Evolutionary conservation across 1,140 invertebrate genomes (phyloP).

Genomic region (Papilio aristodemus): DNA sequence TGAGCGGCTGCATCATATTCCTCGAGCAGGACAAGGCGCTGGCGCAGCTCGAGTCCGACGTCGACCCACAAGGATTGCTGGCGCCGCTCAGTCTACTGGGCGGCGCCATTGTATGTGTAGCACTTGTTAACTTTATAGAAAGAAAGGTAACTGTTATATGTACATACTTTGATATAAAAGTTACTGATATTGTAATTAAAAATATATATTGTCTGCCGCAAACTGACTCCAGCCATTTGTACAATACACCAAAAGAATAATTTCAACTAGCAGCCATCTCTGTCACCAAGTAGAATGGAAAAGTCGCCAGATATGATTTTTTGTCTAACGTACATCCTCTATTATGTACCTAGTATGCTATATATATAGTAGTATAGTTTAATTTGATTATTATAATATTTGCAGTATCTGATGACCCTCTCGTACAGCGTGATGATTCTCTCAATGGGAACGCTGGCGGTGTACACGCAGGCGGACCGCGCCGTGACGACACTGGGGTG

Average conservation of each 20-base stretch:
- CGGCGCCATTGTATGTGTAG: conserved; percentile 43
- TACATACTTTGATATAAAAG: no score
- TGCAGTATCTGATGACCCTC: conserved; percentile 59
- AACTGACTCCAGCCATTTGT: no score
- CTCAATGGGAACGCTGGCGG: conserved; percentile 57
- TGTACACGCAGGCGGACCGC: conserved; percentile 61
- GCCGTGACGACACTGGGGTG: conserved; percentile 51
- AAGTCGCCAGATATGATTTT: no score
- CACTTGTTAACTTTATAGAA: conserved; percentile 49
- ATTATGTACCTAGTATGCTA: no score
- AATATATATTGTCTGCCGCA: no score
- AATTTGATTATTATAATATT: no score
- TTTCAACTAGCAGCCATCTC: no score
- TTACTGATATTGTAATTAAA: no score
- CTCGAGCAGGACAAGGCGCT: conserved; percentile 63
- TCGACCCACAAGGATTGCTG: conserved; percentile 53
- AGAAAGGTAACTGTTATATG: conserved; percentile 54
- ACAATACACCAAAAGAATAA: no score
- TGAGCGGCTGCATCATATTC: conserved; percentile 63
- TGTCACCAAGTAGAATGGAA: no score
- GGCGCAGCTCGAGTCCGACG: conserved; percentile 46
- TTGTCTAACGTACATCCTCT: no score
- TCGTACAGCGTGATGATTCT: conserved; percentile 57
- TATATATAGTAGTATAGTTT: no score
- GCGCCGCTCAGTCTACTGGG: conserved; percentile 46